These are phyloP conservation scores for Pectinophora gossypiella DNA, from an alignment of 1,140 invertebrate genomes.

Conservation along the genomic window DNA sequence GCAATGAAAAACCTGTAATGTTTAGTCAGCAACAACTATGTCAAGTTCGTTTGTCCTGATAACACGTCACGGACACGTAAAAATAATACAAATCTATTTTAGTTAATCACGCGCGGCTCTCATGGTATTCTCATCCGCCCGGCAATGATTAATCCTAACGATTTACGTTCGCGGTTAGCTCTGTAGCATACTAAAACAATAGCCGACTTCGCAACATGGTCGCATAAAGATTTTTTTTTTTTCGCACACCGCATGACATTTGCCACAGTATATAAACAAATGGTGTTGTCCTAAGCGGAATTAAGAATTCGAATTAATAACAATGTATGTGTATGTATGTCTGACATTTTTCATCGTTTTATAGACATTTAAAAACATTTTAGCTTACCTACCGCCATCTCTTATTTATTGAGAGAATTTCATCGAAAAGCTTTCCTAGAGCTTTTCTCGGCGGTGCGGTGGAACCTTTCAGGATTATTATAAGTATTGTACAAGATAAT, in stretches of 20 bases:
- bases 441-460: too few relatives aligned
- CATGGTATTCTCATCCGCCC: conserved; percentile 56
- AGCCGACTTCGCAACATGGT: conserved; percentile 19
- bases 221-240: conserved; percentile 15
- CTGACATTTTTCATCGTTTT: too few relatives aligned
- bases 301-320: too few relatives aligned
- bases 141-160: conserved; percentile 21
- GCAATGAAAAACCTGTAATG: conserved; percentile 41
- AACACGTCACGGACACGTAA: conserved; percentile 63
- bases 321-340: too few relatives aligned
- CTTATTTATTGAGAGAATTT: too few relatives aligned
- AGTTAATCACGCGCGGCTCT: conserved; percentile 59
- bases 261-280: background rate
- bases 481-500: too few relatives aligned
- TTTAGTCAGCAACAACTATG: conserved; percentile 37
- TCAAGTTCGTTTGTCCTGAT: conserved; percentile 58
- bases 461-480: too few relatives aligned
- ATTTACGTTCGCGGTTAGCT: conserved; percentile 18
- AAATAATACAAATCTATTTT: conserved; percentile 71
- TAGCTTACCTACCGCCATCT: too few relatives aligned
- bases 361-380: too few relatives aligned
- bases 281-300: conserved; percentile 20
- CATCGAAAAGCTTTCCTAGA: too few relatives aligned
- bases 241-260: conserved; percentile 26
- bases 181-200: conserved; percentile 9